Percentiles rank a stretch among this genome's conserved stretches.
phyloP scores from a whole-genome alignment of 2,888 invertebrate species.

The Orchesellides sinensis region DNA sequence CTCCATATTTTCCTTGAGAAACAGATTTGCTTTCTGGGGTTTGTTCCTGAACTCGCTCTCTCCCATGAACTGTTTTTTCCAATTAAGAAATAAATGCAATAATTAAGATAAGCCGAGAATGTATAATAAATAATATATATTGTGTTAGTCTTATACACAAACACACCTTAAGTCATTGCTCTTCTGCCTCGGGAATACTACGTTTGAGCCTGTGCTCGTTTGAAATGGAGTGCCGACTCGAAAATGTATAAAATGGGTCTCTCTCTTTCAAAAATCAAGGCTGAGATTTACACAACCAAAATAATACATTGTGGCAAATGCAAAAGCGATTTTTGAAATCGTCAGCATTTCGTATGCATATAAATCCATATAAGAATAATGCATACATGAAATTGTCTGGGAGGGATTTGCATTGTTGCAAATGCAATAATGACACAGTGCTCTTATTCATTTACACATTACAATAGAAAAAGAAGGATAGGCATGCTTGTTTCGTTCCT shows the following conservation, averaged over 20 bases:
- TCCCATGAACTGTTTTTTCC: no score
- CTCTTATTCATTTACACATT: background rate
- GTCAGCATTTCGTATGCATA: background rate
- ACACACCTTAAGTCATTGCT: no score
- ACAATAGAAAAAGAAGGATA: background rate
- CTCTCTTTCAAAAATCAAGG: background rate
- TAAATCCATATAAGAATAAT: background rate
- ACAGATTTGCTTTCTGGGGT: background rate
- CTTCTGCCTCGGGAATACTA: no score
- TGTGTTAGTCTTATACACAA: no score
- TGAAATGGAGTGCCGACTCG: no score
- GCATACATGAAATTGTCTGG: background rate
- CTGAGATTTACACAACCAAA: background rate
- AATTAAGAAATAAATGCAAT: no score
- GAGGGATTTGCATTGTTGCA: background rate
- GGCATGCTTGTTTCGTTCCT: background rate
- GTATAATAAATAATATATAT: no score
- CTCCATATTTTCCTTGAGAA: background rate
- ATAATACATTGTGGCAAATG: background rate
- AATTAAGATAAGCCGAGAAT: no score
- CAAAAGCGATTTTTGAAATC: background rate
- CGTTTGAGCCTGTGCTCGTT: no score
- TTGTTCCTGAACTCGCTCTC: no score
- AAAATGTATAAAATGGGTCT: no score
- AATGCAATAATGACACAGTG: slow-evolving; percentile 42